phyloP scores from a whole-genome alignment of 2,888 invertebrate genomes.

The Thecophora atra region DNA sequence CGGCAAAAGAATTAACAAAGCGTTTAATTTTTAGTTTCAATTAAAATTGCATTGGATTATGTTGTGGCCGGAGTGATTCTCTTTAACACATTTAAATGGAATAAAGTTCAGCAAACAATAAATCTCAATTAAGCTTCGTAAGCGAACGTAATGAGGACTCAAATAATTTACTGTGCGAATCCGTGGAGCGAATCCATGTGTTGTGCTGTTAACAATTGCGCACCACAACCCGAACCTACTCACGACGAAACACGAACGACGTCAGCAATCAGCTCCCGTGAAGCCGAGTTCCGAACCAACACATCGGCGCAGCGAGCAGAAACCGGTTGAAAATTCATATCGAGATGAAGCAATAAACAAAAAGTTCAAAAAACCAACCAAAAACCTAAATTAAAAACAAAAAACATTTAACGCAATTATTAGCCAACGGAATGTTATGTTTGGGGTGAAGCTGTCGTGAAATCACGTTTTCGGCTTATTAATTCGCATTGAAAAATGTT shows the following conservation, averaged over 20 bases:
- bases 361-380: neutral
- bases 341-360: neutral
- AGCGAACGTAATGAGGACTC: slow-evolving; percentile 5
- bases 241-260: neutral
- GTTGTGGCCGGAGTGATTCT: neutral
- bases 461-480: slow-evolving; percentile 28
- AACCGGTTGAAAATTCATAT: neutral
- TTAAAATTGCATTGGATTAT: neutral
- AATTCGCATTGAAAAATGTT: slow-evolving; percentile 33
- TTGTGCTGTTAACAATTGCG: neutral
- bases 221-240: neutral
- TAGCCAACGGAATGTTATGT: neutral
- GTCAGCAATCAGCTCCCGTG: neutral
- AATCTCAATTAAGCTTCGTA: slow-evolving; percentile 32
- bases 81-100: neutral
- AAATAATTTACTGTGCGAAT: slow-evolving; percentile 34
- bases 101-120: slow-evolving; percentile 17
- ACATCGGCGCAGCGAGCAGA: neutral
- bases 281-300: neutral
- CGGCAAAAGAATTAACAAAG: no score
- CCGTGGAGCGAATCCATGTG: slow-evolving; percentile 13
- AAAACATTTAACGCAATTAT: slow-evolving; percentile 1
- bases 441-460: neutral
- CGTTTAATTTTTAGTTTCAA: neutral
- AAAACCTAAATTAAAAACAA: slow-evolving; percentile 13